Evolutionary conservation across 2,888 invertebrate genomes (phyloP).

Genomic region (Volucella zonaria): DNA sequence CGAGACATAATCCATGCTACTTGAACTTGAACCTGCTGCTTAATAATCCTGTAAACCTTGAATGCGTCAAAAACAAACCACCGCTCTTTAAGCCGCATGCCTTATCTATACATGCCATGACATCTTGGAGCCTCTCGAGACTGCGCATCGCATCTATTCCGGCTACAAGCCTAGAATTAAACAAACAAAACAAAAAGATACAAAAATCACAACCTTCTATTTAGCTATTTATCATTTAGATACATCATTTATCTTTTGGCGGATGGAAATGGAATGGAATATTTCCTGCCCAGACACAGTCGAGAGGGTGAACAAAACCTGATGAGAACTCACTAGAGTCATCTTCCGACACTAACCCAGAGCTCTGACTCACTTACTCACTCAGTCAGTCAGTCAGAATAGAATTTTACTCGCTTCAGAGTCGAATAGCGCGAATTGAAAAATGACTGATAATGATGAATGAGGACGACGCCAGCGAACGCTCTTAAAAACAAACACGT

Average conservation of each 20-base stretch:
- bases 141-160: conserved; percentile 7
- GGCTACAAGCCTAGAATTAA: background rate
- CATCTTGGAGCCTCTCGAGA: background rate
- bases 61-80: conserved; percentile 48
- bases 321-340: conserved; percentile 44
- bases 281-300: conserved; percentile 53
- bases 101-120: conserved; percentile 12
- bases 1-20: no score
- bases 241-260: conserved; percentile 68
- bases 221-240: conserved; percentile 67
- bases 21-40: no score
- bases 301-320: conserved; percentile 39
- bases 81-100: conserved; percentile 7
- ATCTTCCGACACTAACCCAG: background rate
- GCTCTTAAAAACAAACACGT: conserved; percentile 69
- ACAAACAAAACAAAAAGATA: conserved; percentile 9
- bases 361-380: conserved; percentile 23
- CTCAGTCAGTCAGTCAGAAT: conserved; percentile 5
- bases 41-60: background rate
- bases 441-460: conserved; percentile 74
- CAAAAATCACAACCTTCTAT: conserved; percentile 30
- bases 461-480: conserved; percentile 65
- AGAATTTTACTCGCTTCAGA: background rate
- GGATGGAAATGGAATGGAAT: conserved; percentile 15
- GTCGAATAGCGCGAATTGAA: conserved; percentile 61